Evolutionary conservation across 1,140 invertebrate species (phyloP).

Genomic region (Trichonephila clavipes): DNA sequence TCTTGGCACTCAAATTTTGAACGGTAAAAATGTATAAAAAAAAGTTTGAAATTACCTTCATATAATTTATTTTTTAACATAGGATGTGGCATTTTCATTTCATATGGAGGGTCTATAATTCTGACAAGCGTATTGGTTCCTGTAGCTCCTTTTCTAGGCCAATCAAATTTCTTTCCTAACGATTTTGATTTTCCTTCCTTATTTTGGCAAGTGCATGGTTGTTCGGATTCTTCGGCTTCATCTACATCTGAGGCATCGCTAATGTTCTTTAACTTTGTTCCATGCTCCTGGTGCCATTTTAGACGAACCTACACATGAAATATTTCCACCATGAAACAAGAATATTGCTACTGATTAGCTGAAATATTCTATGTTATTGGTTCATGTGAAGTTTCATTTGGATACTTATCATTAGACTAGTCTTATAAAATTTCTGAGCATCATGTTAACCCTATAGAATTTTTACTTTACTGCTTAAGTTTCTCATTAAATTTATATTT

Average conservation of each 20-base stretch:
- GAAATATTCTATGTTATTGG: no score
- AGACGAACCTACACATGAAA: conserved; percentile 1
- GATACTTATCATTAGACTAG: no score
- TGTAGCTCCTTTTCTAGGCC: conserved; percentile 26
- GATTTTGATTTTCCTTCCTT: neutral
- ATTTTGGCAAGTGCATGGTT: neutral
- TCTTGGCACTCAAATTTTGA: no score
- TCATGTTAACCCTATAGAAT: no score
- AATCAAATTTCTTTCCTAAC: neutral
- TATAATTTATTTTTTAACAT: neutral
- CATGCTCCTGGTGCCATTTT: conserved; percentile 45
- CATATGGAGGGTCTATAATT: neutral
- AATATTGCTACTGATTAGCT: no score
- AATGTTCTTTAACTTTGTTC: neutral
- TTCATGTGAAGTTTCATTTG: no score
- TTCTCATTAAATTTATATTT: no score
- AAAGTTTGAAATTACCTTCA: neutral
- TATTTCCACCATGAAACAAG: no score
- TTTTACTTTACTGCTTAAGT: no score
- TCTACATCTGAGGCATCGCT: neutral
- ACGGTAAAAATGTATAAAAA: neutral
- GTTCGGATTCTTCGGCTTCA: neutral
- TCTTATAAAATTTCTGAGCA: no score
- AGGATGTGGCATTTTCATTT: conserved; percentile 20
- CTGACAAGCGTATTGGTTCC: conserved; percentile 43